Conservation (phyloP, 2,113 vertebrate species). For the Cygnus buccinator region DNA sequence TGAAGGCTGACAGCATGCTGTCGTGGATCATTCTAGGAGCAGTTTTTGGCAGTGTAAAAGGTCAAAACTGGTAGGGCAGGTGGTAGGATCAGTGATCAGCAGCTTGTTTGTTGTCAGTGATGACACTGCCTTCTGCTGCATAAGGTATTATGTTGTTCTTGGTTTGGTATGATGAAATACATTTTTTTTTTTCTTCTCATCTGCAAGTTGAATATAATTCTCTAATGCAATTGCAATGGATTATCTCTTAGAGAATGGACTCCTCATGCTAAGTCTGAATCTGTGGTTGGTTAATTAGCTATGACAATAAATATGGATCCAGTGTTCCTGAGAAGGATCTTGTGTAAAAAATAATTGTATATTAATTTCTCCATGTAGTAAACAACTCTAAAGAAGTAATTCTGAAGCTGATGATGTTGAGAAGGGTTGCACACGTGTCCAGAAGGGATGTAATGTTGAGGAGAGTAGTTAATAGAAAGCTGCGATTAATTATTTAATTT, state of each 20-base stretch:
- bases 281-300: neutral
- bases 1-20: neutral
- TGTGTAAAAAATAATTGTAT: neutral
- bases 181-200: neutral
- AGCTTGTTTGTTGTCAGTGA: neutral
- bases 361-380: accelerated
- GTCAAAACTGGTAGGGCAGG: neutral
- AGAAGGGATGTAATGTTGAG: neutral
- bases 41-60: neutral
- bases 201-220: accelerated
- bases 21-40: neutral
- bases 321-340: neutral
- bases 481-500: too few species aligned
- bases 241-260: neutral
- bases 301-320: neutral
- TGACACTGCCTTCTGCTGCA: neutral
- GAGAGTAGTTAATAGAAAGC: neutral
- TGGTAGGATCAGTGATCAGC: neutral
- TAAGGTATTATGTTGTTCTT: neutral
- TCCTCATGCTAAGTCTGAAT: neutral
- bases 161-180: neutral
- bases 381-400: neutral
- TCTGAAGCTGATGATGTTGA: neutral
- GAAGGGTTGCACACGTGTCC: neutral
- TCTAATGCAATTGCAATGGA: neutral